Conservation (phyloP, 2,888 invertebrate genomes). For the Rutpela maculata region DNA sequence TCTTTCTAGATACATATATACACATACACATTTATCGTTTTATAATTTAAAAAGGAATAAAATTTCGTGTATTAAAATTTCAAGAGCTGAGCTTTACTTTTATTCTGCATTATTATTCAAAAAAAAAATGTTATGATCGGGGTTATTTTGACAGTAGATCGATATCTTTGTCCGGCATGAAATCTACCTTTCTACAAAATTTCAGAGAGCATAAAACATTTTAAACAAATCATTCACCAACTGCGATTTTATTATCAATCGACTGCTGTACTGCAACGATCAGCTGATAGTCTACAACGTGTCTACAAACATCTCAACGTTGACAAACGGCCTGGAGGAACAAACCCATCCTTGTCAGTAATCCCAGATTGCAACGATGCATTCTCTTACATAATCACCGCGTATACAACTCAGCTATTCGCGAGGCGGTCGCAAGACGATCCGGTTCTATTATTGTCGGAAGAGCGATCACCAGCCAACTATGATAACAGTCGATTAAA, state of each 20-base stretch:
- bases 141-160: too few relatives aligned
- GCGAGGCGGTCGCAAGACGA: not conserved
- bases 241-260: not conserved
- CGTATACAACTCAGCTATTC: slow-evolving; percentile 8
- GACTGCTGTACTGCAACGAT: not conserved
- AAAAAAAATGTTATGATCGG: too few relatives aligned
- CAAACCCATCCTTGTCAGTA: slow-evolving; percentile 3
- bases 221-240: too few relatives aligned
- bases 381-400: slow-evolving; percentile 19
- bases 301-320: not conserved
- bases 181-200: too few relatives aligned
- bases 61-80: too few relatives aligned
- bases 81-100: too few relatives aligned
- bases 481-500: not conserved
- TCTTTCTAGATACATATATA: too few relatives aligned
- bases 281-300: not conserved
- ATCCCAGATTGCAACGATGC: not conserved
- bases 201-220: too few relatives aligned
- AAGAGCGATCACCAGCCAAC: not conserved
- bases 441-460: slow-evolving; percentile 9
- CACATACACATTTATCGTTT: too few relatives aligned
- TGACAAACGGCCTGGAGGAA: not conserved
- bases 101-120: too few relatives aligned
- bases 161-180: too few relatives aligned
- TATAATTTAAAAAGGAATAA: too few relatives aligned